A percentile compares a stretch with the other conserved stretches of the same genome.
These are phyloP conservation scores for Trogon surrucura DNA, from an alignment of 2,113 vertebrate genomes.

Conservation along the genomic window DNA sequence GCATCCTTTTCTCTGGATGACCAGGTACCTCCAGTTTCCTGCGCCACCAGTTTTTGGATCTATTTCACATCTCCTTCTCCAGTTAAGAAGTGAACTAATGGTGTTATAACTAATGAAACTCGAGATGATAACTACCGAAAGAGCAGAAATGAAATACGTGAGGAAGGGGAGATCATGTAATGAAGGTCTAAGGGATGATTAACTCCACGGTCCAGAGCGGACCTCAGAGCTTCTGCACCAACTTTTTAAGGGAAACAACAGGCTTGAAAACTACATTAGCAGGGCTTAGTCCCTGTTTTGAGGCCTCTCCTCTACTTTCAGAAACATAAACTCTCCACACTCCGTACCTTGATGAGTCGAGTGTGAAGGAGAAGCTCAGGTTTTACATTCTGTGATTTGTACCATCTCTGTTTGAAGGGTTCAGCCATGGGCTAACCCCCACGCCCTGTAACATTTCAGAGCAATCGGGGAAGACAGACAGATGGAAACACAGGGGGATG, in stretches of 20 bases:
- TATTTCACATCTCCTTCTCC: neutral
- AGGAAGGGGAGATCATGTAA: neutral
- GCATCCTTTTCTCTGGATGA: neutral
- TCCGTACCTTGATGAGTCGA: neutral
- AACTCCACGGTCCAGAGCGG: neutral
- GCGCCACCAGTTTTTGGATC: neutral
- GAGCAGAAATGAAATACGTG: neutral
- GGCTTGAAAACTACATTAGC: neutral
- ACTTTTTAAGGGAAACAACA: neutral
- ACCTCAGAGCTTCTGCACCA: neutral
- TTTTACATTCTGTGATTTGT: neutral
- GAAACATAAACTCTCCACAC: neutral
- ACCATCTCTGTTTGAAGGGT: neutral
- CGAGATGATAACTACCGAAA: neutral
- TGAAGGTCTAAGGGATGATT: neutral
- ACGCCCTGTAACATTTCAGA: conserved; percentile 53
- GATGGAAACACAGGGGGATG: conserved; percentile 58
- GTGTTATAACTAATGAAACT: neutral
- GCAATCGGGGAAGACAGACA: conserved; percentile 61
- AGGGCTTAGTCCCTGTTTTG: neutral
- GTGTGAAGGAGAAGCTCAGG: neutral
- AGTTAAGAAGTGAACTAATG: neutral
- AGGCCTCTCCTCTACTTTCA: neutral
- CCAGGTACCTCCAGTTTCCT: neutral
- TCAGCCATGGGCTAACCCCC: conserved; percentile 23